A percentile compares a stretch with the other conserved stretches of the same genome.
Conservation (phyloP, 2,113 vertebrate genomes). For the Acrocephalus kingi region DNA sequence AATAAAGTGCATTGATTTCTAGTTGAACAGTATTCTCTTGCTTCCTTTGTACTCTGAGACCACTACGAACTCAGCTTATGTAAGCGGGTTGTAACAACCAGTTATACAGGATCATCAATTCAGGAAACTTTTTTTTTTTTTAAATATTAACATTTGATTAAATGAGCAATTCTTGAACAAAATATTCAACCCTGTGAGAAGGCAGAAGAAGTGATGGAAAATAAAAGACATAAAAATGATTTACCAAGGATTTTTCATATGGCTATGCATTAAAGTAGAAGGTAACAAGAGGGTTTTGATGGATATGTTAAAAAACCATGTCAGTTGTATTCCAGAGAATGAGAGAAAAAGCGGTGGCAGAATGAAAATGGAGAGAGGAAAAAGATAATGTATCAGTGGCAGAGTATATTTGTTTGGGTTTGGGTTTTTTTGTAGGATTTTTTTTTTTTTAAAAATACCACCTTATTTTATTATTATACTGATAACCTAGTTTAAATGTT, state of each 20-base stretch:
- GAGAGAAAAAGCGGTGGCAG: slow-evolving; percentile 16
- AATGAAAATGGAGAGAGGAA: slow-evolving; percentile 41
- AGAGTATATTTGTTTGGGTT: neutral
- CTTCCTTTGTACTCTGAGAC: too few species aligned
- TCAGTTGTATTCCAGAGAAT: neutral
- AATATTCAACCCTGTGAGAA: slow-evolving; percentile 14
- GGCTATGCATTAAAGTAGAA: slow-evolving; percentile 48
- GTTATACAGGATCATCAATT: slow-evolving; percentile 1
- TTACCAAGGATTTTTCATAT: slow-evolving; percentile 28
- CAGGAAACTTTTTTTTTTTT: neutral
- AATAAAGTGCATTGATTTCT: too few species aligned
- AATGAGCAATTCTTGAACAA: neutral
- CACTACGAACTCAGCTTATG: too few species aligned
- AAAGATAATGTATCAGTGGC: neutral
- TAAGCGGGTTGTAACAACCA: neutral
- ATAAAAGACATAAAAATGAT: slow-evolving; percentile 25
- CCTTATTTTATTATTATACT: slow-evolving; percentile 12
- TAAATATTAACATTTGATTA: slow-evolving; percentile 35
- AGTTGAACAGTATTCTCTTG: too few species aligned
- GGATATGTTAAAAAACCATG: slow-evolving; percentile 38
- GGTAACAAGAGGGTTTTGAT: slow-evolving; percentile 57
- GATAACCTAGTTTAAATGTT: slow-evolving; percentile 43
- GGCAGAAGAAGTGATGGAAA: slow-evolving; percentile 17
- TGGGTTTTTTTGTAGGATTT: neutral
- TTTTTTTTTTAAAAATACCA: neutral